These are phyloP conservation scores for Solenodon paradoxus DNA, from an alignment of 2,113 vertebrate species.

Conservation along the genomic window DNA sequence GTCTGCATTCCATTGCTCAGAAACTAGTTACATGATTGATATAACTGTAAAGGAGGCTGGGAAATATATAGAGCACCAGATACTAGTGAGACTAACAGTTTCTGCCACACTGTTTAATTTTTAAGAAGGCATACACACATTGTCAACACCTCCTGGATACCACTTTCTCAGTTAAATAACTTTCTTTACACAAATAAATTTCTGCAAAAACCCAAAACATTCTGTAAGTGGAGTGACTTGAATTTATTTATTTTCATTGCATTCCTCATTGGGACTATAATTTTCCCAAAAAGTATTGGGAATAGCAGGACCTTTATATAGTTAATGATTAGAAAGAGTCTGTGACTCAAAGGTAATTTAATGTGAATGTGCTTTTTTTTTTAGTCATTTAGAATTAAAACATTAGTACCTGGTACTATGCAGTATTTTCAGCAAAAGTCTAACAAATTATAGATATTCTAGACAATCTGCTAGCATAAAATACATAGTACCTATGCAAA, in stretches of 20 bases:
- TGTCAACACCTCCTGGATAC: constrained; percentile 4
- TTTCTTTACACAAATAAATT: constrained; percentile 3
- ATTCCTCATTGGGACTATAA: not conserved
- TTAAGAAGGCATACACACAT: constrained; percentile 23
- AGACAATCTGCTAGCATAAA: not conserved
- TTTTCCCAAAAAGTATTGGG: not conserved
- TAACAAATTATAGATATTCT: not conserved
- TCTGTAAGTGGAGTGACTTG: constrained; percentile 1
- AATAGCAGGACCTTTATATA: not conserved
- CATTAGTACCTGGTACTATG: not conserved
- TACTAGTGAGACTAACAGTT: not conserved
- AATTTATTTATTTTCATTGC: not conserved
- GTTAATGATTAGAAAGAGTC: not conserved
- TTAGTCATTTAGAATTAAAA: constrained; percentile 8
- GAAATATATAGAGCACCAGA: not conserved
- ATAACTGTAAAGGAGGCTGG: not conserved
- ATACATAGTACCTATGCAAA: not conserved
- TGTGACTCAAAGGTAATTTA: constrained; percentile 7
- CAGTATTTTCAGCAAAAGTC: not conserved
- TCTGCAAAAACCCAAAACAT: not conserved
- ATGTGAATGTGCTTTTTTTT: not conserved
- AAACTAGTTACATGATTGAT: not conserved
- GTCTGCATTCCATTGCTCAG: not conserved
- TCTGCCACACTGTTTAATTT: constrained; percentile 1
- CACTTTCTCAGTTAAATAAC: constrained; percentile 41